Conservation (phyloP, 2,113 vertebrate genomes). For the Pteronura brasiliensis region DNA sequence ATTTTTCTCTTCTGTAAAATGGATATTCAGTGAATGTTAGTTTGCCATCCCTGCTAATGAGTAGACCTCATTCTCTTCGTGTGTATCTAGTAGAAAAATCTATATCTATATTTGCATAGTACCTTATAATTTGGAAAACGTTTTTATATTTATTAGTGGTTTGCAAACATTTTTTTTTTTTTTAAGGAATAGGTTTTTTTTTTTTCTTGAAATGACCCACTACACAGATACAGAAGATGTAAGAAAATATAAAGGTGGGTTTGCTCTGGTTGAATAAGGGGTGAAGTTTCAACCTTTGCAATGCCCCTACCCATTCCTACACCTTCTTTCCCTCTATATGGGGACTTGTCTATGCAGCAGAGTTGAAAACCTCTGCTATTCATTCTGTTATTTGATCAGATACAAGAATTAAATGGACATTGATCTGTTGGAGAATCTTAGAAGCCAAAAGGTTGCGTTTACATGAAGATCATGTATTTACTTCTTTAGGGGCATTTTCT, state of each 20-base stretch:
- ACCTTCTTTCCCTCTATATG: background rate
- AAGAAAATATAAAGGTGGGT: background rate
- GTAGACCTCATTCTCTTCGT: background rate
- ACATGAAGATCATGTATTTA: background rate
- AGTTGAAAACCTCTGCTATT: background rate
- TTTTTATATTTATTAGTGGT: background rate
- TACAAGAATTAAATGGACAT: background rate
- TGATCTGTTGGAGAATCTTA: background rate
- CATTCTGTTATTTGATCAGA: background rate
- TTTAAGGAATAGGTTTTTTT: background rate
- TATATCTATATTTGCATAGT: background rate
- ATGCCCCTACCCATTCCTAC: background rate
- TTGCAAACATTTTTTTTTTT: background rate
- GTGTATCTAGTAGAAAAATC: background rate
- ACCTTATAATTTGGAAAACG: background rate
- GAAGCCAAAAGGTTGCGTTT: background rate
- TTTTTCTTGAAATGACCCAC: background rate
- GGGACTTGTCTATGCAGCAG: background rate
- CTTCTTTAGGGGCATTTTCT: background rate
- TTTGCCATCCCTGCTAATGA: background rate
- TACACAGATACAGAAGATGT: background rate
- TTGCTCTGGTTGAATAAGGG: background rate
- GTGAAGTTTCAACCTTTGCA: background rate
- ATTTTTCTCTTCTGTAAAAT: background rate
- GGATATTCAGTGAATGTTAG: background rate